These are phyloP conservation scores for Crotalus viridis DNA, from an alignment of 2,113 vertebrate species.

Conservation along the genomic window DNA sequence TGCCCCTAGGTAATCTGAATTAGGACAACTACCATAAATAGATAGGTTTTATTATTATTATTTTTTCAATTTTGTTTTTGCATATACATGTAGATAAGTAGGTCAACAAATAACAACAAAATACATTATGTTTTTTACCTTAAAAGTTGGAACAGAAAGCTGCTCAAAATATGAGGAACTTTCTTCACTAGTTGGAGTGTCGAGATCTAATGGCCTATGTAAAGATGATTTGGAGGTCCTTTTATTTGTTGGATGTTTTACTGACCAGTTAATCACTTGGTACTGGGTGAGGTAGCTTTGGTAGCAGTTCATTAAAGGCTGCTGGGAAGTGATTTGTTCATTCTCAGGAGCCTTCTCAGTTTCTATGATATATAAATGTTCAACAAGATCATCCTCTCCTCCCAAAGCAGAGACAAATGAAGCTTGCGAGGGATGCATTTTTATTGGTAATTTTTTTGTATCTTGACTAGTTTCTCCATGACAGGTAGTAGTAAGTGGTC, in stretches of 20 bases:
- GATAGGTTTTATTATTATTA: not conserved
- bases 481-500: constrained; percentile 81
- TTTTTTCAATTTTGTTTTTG: not conserved
- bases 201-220: constrained; percentile 92
- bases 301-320: constrained; percentile 92
- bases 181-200: constrained; percentile 94
- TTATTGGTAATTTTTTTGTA: constrained; percentile 80
- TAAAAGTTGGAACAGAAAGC: constrained; percentile 89
- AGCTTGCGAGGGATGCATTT: constrained; percentile 90
- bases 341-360: constrained; percentile 79
- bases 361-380: constrained; percentile 78
- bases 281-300: constrained; percentile 92
- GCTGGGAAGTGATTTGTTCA: constrained; percentile 84
- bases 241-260: constrained; percentile 94
- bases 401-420: constrained; percentile 95
- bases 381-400: constrained; percentile 83
- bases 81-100: not conserved
- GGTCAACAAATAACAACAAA: not conserved
- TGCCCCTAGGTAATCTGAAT: not conserved
- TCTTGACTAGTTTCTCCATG: constrained; percentile 82
- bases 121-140: constrained; percentile 70
- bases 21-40: not conserved
- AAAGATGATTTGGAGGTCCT: constrained; percentile 95
- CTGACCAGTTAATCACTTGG: constrained; percentile 93
- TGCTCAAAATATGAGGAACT: constrained; percentile 89